Evolutionary conservation across 2,888 invertebrate species (phyloP).

Genomic region (Tromatobia lineatoria): DNA sequence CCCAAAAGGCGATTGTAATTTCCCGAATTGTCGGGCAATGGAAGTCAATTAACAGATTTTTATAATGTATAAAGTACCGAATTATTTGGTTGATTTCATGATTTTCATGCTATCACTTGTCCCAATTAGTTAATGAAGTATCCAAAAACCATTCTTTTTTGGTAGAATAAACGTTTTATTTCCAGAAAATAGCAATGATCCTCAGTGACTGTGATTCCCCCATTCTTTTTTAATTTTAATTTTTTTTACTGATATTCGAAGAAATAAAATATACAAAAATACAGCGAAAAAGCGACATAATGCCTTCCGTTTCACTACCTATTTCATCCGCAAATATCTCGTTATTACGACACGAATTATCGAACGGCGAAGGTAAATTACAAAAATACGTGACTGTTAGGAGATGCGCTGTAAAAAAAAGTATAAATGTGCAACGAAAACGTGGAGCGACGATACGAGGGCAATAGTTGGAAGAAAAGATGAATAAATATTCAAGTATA

Average conservation of each 20-base stretch:
- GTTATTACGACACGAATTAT: background rate
- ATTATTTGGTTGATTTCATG: too few species aligned
- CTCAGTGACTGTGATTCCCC: too few species aligned
- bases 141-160: too few species aligned
- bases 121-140: too few species aligned
- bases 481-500: constrained; percentile 17
- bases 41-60: too few species aligned
- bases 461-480: background rate
- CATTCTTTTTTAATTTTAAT: too few species aligned
- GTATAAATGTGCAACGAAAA: background rate
- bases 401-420: constrained; percentile 1
- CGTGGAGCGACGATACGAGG: constrained; percentile 3
- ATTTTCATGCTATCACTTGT: too few species aligned
- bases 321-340: background rate
- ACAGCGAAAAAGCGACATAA: background rate
- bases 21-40: too few species aligned
- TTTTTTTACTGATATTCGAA: background rate
- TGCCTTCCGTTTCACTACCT: background rate
- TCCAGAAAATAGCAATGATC: too few species aligned
- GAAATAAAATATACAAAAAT: background rate
- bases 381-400: constrained; percentile 4
- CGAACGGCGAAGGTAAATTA: background rate
- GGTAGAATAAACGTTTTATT: too few species aligned
- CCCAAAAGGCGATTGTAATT: too few species aligned
- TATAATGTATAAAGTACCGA: too few species aligned